phyloP scores from a whole-genome alignment of 2,888 invertebrate genomes.

The Leucozona laternaria region DNA sequence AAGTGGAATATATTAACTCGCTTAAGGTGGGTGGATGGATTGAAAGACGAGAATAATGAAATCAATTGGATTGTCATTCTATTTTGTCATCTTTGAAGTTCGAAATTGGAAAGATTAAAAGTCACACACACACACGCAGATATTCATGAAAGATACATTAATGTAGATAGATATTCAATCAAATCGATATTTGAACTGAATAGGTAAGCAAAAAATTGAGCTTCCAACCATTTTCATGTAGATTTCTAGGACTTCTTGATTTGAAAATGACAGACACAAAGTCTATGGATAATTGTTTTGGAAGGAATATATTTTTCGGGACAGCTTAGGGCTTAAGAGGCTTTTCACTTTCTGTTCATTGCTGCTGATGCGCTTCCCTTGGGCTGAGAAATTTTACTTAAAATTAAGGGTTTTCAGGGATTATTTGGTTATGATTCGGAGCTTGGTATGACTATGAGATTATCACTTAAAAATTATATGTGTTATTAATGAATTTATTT shows the following conservation, averaged over 20 bases:
- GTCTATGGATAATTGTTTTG: not conserved
- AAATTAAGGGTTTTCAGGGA: not conserved
- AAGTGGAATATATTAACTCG: not conserved
- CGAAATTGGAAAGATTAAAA: conserved; percentile 23
- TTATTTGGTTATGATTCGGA: not conserved
- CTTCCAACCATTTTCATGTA: not conserved
- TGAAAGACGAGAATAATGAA: conserved; percentile 3
- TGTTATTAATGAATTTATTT: not conserved
- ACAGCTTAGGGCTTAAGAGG: not conserved
- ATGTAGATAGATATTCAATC: not conserved
- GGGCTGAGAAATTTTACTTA: not conserved
- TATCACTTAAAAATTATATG: not conserved
- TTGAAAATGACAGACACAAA: not conserved
- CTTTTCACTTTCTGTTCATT: not conserved
- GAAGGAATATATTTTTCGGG: not conserved
- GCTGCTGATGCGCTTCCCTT: not conserved
- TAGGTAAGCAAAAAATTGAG: not conserved
- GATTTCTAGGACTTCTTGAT: not conserved
- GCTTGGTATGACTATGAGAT: not conserved
- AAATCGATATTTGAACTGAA: conserved; percentile 1
- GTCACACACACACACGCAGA: not conserved
- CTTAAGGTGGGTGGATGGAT: not conserved
- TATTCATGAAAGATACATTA: not conserved
- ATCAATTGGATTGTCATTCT: conserved; percentile 51
- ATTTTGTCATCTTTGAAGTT: conserved; percentile 3